Percentiles rank a stretch among this genome's conserved stretches.
Conservation (phyloP, 2,113 vertebrate species). For the Eupsittula cactorum region DNA sequence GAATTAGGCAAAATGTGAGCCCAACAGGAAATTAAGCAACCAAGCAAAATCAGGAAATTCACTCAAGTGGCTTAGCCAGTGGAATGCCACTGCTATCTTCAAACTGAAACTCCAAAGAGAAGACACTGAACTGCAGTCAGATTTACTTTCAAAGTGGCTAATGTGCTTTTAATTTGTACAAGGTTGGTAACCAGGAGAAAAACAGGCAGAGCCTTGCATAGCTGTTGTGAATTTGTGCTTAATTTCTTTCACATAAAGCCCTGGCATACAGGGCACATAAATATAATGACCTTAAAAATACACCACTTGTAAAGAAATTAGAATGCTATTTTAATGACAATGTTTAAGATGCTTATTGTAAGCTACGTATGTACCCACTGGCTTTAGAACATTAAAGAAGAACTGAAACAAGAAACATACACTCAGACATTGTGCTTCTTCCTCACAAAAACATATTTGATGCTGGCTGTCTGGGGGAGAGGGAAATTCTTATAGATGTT, state of each 20-base stretch:
- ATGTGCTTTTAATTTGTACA: slow-evolving; percentile 67
- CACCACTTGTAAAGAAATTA: neutral
- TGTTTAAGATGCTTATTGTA: neutral
- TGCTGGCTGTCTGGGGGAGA: neutral
- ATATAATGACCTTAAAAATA: neutral
- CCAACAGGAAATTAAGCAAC: slow-evolving; percentile 70
- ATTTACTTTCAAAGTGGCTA: slow-evolving; percentile 60
- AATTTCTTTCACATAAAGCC: neutral
- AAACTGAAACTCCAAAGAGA: slow-evolving; percentile 41
- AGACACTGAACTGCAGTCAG: slow-evolving; percentile 9
- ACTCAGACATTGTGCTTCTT: neutral
- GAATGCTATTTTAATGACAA: neutral
- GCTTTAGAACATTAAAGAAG: slow-evolving; percentile 9
- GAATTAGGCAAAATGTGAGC: slow-evolving; percentile 64
- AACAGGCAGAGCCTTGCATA: neutral
- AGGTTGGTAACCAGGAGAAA: neutral
- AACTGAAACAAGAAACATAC: slow-evolving; percentile 12
- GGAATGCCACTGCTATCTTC: slow-evolving; percentile 58
- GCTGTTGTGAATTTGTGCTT: neutral
- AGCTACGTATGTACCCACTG: neutral
- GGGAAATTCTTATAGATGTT: neutral
- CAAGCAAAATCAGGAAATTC: slow-evolving; percentile 69
- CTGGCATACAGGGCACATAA: neutral
- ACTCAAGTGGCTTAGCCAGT: slow-evolving; percentile 51
- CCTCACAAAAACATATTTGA: neutral